Conservation (phyloP, 2,113 vertebrate species). For the Tupaia chinensis region DNA sequence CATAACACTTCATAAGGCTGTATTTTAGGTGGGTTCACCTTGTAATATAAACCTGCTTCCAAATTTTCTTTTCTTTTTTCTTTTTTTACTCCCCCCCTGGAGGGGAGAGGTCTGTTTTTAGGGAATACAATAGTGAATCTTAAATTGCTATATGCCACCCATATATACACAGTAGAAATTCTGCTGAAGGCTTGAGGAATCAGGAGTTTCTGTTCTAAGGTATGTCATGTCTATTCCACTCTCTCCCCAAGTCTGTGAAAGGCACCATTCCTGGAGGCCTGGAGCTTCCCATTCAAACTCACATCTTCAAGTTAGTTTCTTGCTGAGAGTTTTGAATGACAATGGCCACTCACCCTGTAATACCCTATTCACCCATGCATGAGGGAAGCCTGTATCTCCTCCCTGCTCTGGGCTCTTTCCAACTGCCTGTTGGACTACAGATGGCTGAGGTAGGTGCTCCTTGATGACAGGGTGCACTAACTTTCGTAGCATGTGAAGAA, state of each 20-base stretch:
- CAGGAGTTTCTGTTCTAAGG: background rate
- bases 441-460: background rate
- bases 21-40: conserved; percentile 55
- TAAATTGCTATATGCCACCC: background rate
- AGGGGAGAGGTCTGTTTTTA: background rate
- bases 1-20: conserved; percentile 58
- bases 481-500: background rate
- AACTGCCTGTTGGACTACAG: background rate
- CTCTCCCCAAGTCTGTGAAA: background rate
- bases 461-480: background rate
- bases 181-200: background rate
- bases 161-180: background rate
- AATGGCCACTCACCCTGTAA: background rate
- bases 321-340: background rate
- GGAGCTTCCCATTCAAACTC: background rate
- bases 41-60: conserved; percentile 52
- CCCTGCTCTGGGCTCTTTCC: background rate
- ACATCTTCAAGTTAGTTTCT: background rate
- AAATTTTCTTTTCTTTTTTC: background rate
- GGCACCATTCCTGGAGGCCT: background rate
- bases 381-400: background rate
- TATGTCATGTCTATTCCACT: background rate
- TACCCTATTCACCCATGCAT: background rate
- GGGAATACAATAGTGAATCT: background rate
- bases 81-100: background rate